Base-by-base conservation (phyloP, 2,113 vertebrate genomes). In the Antennarius striatus region DNA sequence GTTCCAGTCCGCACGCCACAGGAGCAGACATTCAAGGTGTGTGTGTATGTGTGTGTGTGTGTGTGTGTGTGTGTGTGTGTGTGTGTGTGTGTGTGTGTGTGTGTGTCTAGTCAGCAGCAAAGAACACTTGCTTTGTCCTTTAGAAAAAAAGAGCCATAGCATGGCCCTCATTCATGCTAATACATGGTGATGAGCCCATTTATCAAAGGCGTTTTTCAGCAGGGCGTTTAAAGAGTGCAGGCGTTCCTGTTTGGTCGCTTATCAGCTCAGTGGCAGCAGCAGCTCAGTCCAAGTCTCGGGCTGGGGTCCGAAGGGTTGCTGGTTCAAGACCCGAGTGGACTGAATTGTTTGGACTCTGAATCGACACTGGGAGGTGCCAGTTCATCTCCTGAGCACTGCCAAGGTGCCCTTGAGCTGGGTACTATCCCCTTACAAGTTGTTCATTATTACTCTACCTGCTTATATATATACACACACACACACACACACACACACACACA, bases 41-140 rank as follows among this genome's bases (percentile, higher is more conserved):
- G 51, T 30, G 11, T 52, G 47, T 36, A 63, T 14, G 15, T 16
- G 39, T 14, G 51, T n/a, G 60, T 32, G 22, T 46, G 56, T 57
- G 63, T n/a, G 17, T 63, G 36, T 46, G 28, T 30, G 11, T 52
- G 47, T 36, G 66, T 14, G 15, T 16, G 39, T 14, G 51, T n/a
- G 60, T 32, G 22, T 46, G 56, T 57, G 63, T n/a, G 17, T 63
- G 36, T 46, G 28, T 28, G 32, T n/a, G 46, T 54, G 60, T 42
- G 53, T 56, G 56, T 17, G 51, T 6, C 28, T 71, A 79, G 73
- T 77, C 68, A 67, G 67, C 62, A 68, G 80, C 62, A 2, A 63
- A 60, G 32, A 81, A 63, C 13, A 46, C 57, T 53, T 77, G 61
- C 70, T 82, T 86, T 81, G 80, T 84, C 83, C 83, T 88, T 40